Conservation (phyloP, 1,140 invertebrate genomes). For the Tetraneura akinire region DNA sequence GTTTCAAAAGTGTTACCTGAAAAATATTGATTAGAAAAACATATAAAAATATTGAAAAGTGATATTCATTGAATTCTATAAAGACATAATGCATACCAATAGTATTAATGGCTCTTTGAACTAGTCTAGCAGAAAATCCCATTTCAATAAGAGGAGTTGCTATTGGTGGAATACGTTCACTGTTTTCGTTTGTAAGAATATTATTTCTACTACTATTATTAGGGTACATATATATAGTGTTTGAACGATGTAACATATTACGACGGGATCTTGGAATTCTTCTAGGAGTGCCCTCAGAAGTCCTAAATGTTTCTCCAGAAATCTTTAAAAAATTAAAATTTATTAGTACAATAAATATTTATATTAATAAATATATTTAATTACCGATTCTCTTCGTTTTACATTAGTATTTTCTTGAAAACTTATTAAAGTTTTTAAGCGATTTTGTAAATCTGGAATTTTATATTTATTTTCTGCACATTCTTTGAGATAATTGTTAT, state of each 20-base stretch:
- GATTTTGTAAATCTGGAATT: conserved; percentile 49
- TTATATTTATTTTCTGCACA: conserved; percentile 47
- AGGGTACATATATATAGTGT: conserved; percentile 38
- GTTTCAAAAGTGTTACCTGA: conserved; percentile 58
- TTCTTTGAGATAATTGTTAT: conserved; percentile 46
- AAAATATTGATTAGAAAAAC: not conserved
- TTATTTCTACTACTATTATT: conserved; percentile 14
- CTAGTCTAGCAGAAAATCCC: conserved; percentile 67
- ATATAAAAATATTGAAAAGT: too few relatives aligned
- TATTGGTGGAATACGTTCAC: conserved; percentile 57
- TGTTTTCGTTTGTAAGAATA: conserved; percentile 23
- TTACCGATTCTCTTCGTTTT: conserved; percentile 48
- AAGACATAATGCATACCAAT: conserved; percentile 58
- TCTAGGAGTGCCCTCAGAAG: conserved; percentile 9
- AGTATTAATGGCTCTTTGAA: conserved; percentile 65
- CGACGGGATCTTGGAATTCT: conserved; percentile 36
- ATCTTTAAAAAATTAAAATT: conserved; percentile 19
- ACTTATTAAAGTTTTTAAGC: conserved; percentile 48
- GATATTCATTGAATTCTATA: not conserved
- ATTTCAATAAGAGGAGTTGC: conserved; percentile 66
- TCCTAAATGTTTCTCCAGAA: conserved; percentile 43
- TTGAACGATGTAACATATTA: conserved; percentile 49
- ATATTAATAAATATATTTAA: conserved; percentile 1
- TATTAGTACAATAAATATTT: not conserved
- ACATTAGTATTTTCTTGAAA: conserved; percentile 47